Base-by-base conservation (phyloP, 1,140 invertebrate species). In the Pantala flavescens region DNA sequence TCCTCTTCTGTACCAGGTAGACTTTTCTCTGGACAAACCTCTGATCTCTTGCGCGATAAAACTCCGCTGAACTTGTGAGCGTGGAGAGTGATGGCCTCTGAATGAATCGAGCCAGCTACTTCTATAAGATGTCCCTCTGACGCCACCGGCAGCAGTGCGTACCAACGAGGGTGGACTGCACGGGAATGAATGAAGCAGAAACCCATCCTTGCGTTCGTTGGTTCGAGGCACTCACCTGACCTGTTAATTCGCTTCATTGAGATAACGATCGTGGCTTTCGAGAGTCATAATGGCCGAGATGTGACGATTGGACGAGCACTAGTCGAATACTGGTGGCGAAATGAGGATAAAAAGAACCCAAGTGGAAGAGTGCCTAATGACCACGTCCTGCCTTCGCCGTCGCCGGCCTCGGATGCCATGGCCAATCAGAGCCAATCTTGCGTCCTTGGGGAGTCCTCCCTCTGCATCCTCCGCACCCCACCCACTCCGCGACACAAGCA, bases 361-460 rank as follows among this genome's bases (percentile, higher is more conserved):
- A 63, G 49, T 63, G 49, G 49, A 63, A 21, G 14, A 63, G 49
- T 63, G 49, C 49, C 49, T 63, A 63, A 63, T 63, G 49, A 63
- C 49, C 49, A 63, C 49, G 49, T 63, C 49, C 49, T 63, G 49
- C 49, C 49, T 63, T 63, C 49, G 49, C n/a, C 49, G 49, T 21
- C 49, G 49, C 49, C 49, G 49, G 49, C 49, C 49, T 63, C 49
- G 49, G 49, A 63, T 63, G 49, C 49, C 49, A 63, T 21, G 49
- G 49, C 49, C 49, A 63, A 63, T 63, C 49, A 63, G 49, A 63
- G 49, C 49, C 49, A 63, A 63, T 63, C 49, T 63, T 63, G 49
- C 49, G 49, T 3, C 49, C 49, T 63, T 63, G 49, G 49, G 49
- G 49, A 63, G 49, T 63, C 49, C 49, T 63, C 49, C 49, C 49